Base-by-base conservation (phyloP, 2,113 vertebrate genomes). In the Seriola dumerili region DNA sequence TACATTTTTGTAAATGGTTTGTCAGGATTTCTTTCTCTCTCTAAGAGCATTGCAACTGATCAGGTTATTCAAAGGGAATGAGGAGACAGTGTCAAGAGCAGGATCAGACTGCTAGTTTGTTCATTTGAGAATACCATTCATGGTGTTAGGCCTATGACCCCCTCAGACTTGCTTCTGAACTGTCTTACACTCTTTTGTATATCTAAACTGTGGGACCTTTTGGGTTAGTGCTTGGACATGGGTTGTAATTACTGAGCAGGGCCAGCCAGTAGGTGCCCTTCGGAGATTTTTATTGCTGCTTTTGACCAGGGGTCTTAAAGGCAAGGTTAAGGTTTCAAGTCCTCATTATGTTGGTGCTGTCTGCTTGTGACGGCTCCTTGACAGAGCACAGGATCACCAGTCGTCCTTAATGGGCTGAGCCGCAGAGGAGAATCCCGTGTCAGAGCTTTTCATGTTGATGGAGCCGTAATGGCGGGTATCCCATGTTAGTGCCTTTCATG, bases 391-490 rank as follows among this genome's bases (percentile, higher is more conserved):
- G 93, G 90, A 90, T 91, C 91, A 1, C 85, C 90, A 81, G 87
- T 82, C 85, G 44, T 78, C 86, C 91, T 94, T 95, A 95, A 95
- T 95, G 90, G 93, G 87, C 92, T 90, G 90, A 93, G 93, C 81
- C 70, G 46, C 69, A 25, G 81, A 38, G 75, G 90, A 91, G 93
- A 91, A 92, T 88, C 87, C 87, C 44, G 13, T 93, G 94, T 94
- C 94, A 91, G 89, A 82, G 85, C 90, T 91, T 93, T 92, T 95
- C 89, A 95, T 94, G 92, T 93, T 94, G 93, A 95, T 94, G 94
- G 94, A 95, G 93, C 93, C 85, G 81, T 95, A 95, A 95, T 95
- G 94, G 93, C 91, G 93, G 89, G 85, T 88, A 86, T 94, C 92
- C 90, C 84, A 75, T 94, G 93, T 93, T 92, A 89, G 90, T 90